Base-by-base conservation (phyloP, 2,888 invertebrate genomes). In the Napeogenes sylphis region DNA sequence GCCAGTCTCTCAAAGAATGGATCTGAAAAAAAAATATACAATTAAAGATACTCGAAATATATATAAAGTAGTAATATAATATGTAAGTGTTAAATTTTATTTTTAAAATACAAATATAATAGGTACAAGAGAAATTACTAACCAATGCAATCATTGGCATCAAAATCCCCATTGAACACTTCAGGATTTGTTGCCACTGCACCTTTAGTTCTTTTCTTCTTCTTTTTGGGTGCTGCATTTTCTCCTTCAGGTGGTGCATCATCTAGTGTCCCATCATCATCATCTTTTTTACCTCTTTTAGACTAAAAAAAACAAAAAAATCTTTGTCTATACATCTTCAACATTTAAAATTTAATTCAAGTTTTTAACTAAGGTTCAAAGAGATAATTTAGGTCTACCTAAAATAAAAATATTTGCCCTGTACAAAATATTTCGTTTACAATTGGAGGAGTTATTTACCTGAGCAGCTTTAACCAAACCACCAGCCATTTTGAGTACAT, bases 401-500 rank as follows among this genome's bases (percentile, higher is more conserved):
- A 21, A 21, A 21, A 21, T 21, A 21, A 21, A 21, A 21, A 21
- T 21, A 21, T 21, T 21, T 21, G 1, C 21, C 21, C 21, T 21
- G 21, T 21, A 21, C 21, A 21, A 21, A 21, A 21, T 21, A 21
- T 21, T 21, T 21, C 21, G 21, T 21, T 21, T 21, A 21, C 21
- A 21, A 21, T 21, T 21, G 21, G 21, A 21, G 21, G 21, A 21
- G 21, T 21, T 21, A 21, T 21, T 21, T 70, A 90, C 91, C 82
- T 91, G 90, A 54, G 89, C 92, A 66, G 89, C 90, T 74, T 91
- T 91, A 57, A 83, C 92, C 59, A 94, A 83, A 1, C 94, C 95
- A 0, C 94, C 93, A 0, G 94, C 93, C 87, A 97, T 94, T 77
- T 96, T 95, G 68, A 96, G 86, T 2, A 95, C 94, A 77, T 96